phyloP scores from a whole-genome alignment of 1,140 invertebrate genomes.

The Dendrolimus punctatus region DNA sequence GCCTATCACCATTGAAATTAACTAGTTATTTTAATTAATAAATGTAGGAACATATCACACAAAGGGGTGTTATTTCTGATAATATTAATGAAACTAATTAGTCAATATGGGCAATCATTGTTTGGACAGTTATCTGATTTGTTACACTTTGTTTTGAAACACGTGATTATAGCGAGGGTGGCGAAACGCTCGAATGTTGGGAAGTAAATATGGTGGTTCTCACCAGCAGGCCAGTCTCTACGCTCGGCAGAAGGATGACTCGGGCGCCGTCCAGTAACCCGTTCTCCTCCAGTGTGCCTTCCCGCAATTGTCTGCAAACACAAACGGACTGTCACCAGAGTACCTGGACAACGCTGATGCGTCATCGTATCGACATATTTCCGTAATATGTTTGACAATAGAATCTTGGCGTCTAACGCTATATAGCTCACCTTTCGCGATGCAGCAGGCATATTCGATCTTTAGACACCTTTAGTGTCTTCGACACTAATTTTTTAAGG shows the following conservation, averaged over 20 bases:
- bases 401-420: constrained; percentile 59
- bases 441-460: constrained; percentile 93
- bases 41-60: too few relatives aligned
- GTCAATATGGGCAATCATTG: constrained; percentile 15
- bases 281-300: constrained; percentile 90
- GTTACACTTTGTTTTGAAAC: constrained; percentile 54
- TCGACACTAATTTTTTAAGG: constrained; percentile 92
- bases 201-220: constrained; percentile 63
- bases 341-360: constrained; percentile 63
- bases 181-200: constrained; percentile 10
- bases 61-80: not conserved
- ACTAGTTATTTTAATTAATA: too few relatives aligned
- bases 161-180: constrained; percentile 51
- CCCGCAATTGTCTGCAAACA: constrained; percentile 85
- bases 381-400: constrained; percentile 70
- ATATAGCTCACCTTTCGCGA: constrained; percentile 86
- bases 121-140: constrained; percentile 41
- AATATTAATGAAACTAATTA: constrained; percentile 21
- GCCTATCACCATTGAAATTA: too few relatives aligned
- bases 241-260: constrained; percentile 91
- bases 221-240: constrained; percentile 95
- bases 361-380: constrained; percentile 70
- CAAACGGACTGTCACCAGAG: constrained; percentile 47
- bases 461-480: constrained; percentile 91
- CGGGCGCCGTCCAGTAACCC: constrained; percentile 89